Conservation (phyloP, 2,888 invertebrate species). For the Monopis laevigella region DNA sequence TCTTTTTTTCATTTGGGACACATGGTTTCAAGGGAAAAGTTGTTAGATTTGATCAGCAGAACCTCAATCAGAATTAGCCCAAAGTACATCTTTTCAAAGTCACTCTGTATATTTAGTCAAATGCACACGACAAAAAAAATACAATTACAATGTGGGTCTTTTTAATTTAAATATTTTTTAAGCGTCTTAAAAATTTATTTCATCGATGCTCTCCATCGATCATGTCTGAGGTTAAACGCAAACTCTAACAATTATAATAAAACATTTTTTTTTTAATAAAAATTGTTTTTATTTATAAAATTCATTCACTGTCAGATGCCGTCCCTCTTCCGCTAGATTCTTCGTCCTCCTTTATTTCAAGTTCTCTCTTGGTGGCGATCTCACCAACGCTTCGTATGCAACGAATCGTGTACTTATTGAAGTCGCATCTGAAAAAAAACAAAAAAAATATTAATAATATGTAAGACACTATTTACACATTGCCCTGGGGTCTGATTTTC, state of each 20-base stretch:
- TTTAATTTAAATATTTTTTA: too few species aligned
- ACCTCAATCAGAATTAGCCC: too few species aligned
- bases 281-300: neutral
- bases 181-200: too few species aligned
- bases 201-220: too few species aligned
- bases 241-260: neutral
- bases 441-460: neutral
- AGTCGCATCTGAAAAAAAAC: constrained; percentile 78
- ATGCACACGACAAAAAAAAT: too few species aligned
- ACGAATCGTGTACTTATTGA: constrained; percentile 85
- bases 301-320: constrained; percentile 38
- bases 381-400: constrained; percentile 70
- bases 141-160: too few species aligned
- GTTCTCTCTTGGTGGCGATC: constrained; percentile 35
- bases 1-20: too few species aligned
- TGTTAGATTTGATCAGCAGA: too few species aligned
- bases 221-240: too few species aligned
- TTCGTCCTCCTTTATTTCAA: constrained; percentile 26
- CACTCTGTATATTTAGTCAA: too few species aligned
- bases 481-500: neutral
- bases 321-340: constrained; percentile 52
- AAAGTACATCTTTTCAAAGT: too few species aligned
- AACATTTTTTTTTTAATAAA: neutral
- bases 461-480: neutral
- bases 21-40: too few species aligned